Evolutionary conservation across 2,888 invertebrate species (phyloP).

Genomic region (Acronicta leporina): DNA sequence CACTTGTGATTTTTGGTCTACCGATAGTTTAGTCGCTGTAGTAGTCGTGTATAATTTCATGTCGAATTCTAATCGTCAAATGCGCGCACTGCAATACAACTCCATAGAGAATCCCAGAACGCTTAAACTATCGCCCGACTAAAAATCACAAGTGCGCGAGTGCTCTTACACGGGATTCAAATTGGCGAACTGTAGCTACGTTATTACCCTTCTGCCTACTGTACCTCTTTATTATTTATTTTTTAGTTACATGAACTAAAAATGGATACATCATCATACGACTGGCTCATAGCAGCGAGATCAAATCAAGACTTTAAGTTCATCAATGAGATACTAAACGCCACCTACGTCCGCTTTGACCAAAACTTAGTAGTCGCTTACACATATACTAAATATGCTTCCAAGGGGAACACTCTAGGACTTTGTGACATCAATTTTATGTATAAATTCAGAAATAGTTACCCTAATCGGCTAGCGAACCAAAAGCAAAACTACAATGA

Average conservation of each 20-base stretch:
- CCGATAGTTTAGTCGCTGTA: no score
- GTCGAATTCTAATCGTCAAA: no score
- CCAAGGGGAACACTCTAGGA: slow-evolving; percentile 31
- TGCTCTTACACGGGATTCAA: no score
- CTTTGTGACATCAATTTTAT: slow-evolving; percentile 74
- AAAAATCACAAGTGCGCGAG: no score
- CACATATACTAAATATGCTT: slow-evolving; percentile 49
- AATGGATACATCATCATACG: slow-evolving; percentile 76
- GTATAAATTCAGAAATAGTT: slow-evolving; percentile 57
- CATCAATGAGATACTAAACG: slow-evolving; percentile 74
- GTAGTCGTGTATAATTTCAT: no score
- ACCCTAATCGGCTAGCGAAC: slow-evolving; percentile 6
- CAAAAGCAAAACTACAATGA: slow-evolving; percentile 8
- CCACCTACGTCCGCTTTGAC: slow-evolving; percentile 77
- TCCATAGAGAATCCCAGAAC: no score
- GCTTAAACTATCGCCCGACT: no score
- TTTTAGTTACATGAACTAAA: slow-evolving; percentile 73
- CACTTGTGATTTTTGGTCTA: no score
- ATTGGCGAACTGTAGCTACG: no score
- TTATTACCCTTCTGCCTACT: no score
- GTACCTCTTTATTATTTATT: no score
- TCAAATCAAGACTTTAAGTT: slow-evolving; percentile 68
- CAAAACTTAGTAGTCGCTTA: slow-evolving; percentile 76
- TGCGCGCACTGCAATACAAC: no score
- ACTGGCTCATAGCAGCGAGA: slow-evolving; percentile 76